Evolutionary conservation across 2,113 vertebrate genomes (phyloP).

Genomic region (Sitta europaea): DNA sequence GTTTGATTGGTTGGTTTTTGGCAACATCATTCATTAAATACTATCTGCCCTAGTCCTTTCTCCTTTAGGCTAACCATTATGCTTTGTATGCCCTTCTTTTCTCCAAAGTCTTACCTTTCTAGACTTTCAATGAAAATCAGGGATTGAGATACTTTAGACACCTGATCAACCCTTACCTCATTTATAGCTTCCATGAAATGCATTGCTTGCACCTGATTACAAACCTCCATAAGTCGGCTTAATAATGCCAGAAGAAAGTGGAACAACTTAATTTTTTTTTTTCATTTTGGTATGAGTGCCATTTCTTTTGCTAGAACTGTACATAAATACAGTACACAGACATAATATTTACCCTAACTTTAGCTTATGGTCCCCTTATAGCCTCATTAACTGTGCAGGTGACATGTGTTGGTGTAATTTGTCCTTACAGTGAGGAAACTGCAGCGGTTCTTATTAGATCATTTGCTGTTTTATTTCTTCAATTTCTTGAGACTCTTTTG

Average conservation of each 20-base stretch:
- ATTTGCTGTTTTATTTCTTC: background rate
- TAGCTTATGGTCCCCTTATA: background rate
- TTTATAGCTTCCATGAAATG: background rate
- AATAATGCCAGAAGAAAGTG: background rate
- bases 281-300: background rate
- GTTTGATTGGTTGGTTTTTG: background rate
- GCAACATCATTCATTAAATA: background rate
- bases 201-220: background rate
- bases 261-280: background rate
- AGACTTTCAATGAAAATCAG: background rate
- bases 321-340: background rate
- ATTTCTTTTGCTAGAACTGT: background rate
- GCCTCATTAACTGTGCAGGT: background rate
- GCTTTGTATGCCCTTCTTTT: background rate
- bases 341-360: background rate
- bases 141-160: background rate
- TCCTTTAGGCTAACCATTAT: background rate
- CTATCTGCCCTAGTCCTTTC: background rate
- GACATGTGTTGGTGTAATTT: background rate
- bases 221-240: background rate
- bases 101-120: background rate
- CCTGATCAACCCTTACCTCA: background rate
- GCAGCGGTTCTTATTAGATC: background rate
- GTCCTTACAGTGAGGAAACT: background rate
- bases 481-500: background rate